A percentile compares a stretch with the other conserved stretches of the same genome.
These are phyloP conservation scores for Saccostrea cuccullata DNA, from an alignment of 1,140 invertebrate genomes.

Conservation along the genomic window DNA sequence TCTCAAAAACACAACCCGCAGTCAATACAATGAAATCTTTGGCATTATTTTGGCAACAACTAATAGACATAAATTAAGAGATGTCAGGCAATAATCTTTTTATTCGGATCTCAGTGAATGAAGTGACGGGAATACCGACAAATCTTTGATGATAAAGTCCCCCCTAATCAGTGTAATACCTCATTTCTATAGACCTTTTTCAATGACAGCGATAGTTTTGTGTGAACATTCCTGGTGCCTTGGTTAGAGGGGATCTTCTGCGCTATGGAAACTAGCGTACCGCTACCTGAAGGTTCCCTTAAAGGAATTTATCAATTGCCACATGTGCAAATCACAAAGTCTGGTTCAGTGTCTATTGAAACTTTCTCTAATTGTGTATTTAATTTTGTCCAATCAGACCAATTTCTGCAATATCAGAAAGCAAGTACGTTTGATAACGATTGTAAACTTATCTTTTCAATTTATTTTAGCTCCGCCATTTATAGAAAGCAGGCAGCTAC, in stretches of 20 bases:
- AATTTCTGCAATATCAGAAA: neutral
- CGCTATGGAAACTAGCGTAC: neutral
- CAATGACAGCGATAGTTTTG: constrained; percentile 27
- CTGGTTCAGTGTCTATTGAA: neutral
- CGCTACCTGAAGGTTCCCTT: neutral
- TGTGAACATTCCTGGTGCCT: constrained; percentile 15
- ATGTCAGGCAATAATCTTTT: constrained; percentile 32
- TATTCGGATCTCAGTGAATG: constrained; percentile 25
- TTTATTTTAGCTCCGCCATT: neutral
- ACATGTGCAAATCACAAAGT: constrained; percentile 24
- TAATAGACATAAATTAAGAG: constrained; percentile 32
- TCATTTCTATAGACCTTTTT: constrained; percentile 9
- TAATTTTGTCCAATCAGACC: neutral
- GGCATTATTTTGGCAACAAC: constrained; percentile 35
- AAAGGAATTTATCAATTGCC: constrained; percentile 22
- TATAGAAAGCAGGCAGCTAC: no score
- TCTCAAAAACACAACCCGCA: neutral
- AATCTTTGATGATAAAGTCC: constrained; percentile 18
- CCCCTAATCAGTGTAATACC: constrained; percentile 11
- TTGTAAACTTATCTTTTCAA: neutral
- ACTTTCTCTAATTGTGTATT: neutral
- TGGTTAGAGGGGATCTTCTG: neutral
- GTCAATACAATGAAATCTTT: constrained; percentile 12
- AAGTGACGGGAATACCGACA: constrained; percentile 21
- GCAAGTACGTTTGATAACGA: neutral